Base-by-base conservation (phyloP, 2,797 vertebrate species). In the Darevskia mixta region DNA sequence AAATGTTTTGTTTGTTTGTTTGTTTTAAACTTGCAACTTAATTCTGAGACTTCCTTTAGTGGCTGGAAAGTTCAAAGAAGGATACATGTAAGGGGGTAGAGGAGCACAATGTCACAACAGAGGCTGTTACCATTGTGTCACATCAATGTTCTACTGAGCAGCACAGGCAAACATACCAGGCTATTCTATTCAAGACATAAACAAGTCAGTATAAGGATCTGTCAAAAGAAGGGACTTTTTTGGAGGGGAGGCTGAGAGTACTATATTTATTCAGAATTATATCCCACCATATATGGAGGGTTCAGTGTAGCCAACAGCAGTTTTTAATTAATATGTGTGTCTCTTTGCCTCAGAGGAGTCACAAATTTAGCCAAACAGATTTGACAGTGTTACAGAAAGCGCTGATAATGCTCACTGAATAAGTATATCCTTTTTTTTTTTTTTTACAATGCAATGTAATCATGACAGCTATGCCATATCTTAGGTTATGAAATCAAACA, bases 271-370 rank as follows among this genome's bases (percentile, higher is more conserved):
- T 83, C n/a, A 69, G 64, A 67, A 83, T 71, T 79, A 61, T n/a
- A 84, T 79, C 82, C 45, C 73, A 61, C 4, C 64, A n/a, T 78
- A 88, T 43, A 35, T 43, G 29, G 49, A 79, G 32, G 35, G 29
- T 71, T 61, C 58, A 43, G 45, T 3, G 3, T 41, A 41, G 64
- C 35, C n/a, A 43, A 25, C 45, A 3, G n/a, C 29, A 72, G 18
- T 41, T 71, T 66, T 84, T 71, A 84, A 80, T 73, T 32, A 45
- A 85, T 79, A 15, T 82, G 38, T 85, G 49, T 81, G 45, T 69
- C 32, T 55, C 10, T 55, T 29, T 29, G 13, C 45, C 13, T 43
- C 58, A 73, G 61, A 55, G 23, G 6, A 17, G 43, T 83, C 82
- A 72, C 15, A 75, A 49, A 78, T 67, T 75, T 49, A 86, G 27